Evolutionary conservation across 2,888 invertebrate species (phyloP), one percentile per base, ranked within the genome.

Genomic region (Volucella zonaria): DNA sequence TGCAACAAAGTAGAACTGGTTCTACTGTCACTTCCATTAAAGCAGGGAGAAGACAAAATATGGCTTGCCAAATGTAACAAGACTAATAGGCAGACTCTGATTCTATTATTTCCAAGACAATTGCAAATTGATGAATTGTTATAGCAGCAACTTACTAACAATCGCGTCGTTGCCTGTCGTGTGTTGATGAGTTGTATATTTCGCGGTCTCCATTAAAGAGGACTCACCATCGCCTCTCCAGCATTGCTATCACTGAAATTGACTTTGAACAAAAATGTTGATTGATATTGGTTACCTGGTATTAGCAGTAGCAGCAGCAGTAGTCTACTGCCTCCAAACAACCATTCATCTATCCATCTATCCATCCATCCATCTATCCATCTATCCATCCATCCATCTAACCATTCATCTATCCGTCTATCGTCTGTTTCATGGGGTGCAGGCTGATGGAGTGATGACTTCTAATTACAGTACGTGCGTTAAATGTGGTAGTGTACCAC

Each of bases 391-490:
- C 68, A 70, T 70, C 40, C 77, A 64, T 70, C 70, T 43, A 64
- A 51, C 75, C 52, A 64, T 68, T 74, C 58, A 75, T 74, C 78
- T 59, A 70, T 78, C 74, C 68, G 51, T 70, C 78, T 47, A 79
- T 79, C 83, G 79, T 83, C 75, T 75, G 74, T 75, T 80, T 80
- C 83, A 83, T 83, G 79, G 66, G 80, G 83, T 79, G 75, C 42
- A 83, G 75, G 75, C 83, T 83, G 80, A 79, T 83, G 82, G 82
- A 83, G 82, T 83, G 82, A 83, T 83, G 83, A 83, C 83, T 83
- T 83, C 83, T 83, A 83, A 83, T 83, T 83, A 83, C 83, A 83
- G 75, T 83, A 83, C 83, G 80, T 83, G 83, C 80, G 83, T 80
- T 61, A 58, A 75, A 79, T 68, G 58, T 56, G 67, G 58, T 68